phyloP scores from a whole-genome alignment of 2,797 vertebrate species.

The Mormyrops boulengeri region DNA sequence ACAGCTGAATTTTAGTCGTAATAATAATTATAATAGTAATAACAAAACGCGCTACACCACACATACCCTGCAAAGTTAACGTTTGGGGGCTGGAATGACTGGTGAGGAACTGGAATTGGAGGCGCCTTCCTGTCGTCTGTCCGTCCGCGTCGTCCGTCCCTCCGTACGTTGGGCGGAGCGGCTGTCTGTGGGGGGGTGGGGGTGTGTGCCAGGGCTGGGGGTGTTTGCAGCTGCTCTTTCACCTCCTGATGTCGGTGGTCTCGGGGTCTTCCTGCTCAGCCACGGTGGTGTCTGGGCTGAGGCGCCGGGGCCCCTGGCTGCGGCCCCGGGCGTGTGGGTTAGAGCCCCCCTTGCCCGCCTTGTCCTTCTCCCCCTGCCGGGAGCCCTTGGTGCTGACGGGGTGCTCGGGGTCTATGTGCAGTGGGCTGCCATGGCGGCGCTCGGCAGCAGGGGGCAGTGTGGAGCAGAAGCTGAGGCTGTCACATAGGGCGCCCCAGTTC shows the following conservation, averaged over 20 bases:
- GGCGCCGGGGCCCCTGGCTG: constrained; percentile 64
- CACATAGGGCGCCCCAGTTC: constrained; percentile 93
- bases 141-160: constrained; percentile 39
- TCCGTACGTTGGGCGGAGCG: background rate
- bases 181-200: constrained; percentile 20
- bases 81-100: constrained; percentile 90
- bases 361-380: constrained; percentile 72
- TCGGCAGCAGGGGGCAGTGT: constrained; percentile 53
- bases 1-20: constrained; percentile 51
- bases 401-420: constrained; percentile 59
- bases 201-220: constrained; percentile 25
- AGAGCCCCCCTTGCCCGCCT: constrained; percentile 65
- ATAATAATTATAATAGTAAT: constrained; percentile 50
- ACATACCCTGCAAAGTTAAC: constrained; percentile 75
- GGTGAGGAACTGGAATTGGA: constrained; percentile 54
- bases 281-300: constrained; percentile 62
- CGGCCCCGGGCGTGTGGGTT: constrained; percentile 62
- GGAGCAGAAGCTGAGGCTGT: constrained; percentile 88
- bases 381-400: constrained; percentile 38
- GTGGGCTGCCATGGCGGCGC: constrained; percentile 45
- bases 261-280: constrained; percentile 79
- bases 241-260: constrained; percentile 86
- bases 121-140: constrained; percentile 54
- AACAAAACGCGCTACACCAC: constrained; percentile 73
- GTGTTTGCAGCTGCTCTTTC: constrained; percentile 59